Percentiles rank a stretch among this genome's conserved stretches.
Conservation (phyloP, 2,888 invertebrate genomes). For the Dynastes hyllus region DNA sequence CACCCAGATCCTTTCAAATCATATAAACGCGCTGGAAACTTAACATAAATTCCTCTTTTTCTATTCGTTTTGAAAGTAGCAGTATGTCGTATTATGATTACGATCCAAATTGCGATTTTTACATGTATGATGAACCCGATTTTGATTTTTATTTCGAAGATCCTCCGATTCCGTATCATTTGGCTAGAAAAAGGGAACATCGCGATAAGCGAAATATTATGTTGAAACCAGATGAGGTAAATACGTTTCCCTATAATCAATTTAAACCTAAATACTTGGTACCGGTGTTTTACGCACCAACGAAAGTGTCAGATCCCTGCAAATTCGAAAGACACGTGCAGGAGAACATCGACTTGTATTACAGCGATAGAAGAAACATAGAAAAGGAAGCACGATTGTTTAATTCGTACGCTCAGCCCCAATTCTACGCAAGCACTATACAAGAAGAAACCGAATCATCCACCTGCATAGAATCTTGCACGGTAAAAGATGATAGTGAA, state of each 20-base stretch:
- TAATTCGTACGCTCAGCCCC: constrained; percentile 10
- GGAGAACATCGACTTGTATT: constrained; percentile 46
- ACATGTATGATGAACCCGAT: constrained; percentile 41
- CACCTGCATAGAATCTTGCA: constrained; percentile 23
- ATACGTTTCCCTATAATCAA: not conserved
- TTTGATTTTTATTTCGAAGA: constrained; percentile 32
- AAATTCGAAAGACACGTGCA: constrained; percentile 1
- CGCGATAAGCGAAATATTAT: not conserved
- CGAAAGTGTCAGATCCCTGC: constrained; percentile 21
- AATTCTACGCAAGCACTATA: constrained; percentile 24
- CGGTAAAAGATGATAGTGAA: not conserved
- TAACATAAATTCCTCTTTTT: constrained; percentile 13
- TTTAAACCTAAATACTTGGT: constrained; percentile 35
- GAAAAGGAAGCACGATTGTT: constrained; percentile 46
- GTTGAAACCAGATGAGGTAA: not conserved
- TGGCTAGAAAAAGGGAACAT: not conserved
- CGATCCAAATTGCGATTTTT: constrained; percentile 46
- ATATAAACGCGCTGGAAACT: not conserved
- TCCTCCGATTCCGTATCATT: constrained; percentile 16
- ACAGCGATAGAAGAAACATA: constrained; percentile 45
- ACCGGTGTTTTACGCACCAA: constrained; percentile 43
- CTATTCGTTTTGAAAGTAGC: not conserved
- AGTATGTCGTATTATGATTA: constrained; percentile 46
- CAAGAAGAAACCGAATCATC: constrained; percentile 44
- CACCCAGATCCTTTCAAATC: constrained; percentile 4